Evolutionary conservation across 1,140 invertebrate genomes (phyloP), one percentile per base, ranked within the genome.

Genomic region (Gonioctena quinquepunctata): DNA sequence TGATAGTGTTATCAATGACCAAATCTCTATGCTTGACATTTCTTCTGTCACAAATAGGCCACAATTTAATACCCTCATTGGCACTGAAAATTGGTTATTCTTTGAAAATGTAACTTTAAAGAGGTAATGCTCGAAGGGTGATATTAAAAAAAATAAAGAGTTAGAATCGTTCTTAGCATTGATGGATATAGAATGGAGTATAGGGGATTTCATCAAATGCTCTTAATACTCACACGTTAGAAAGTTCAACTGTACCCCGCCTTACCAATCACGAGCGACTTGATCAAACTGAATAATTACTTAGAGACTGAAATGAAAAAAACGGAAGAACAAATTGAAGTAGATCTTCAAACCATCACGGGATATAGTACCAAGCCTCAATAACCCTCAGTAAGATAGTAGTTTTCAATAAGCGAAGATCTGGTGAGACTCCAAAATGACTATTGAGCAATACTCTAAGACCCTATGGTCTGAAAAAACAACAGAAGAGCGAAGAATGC

Each of bases 1-100:
- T 49, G 56, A 68, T 27, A 22, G 11, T 22, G 18, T 66, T 57
- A 50, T 57, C 18, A 27, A 16, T 21, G 50, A 66, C 65, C 16
- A 66, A 66, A 33, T 33, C 28, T 11, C n/a, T 33, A 11, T 33
- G 28, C 28, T 33, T 33, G 28, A 33, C 28, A 33, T 33, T 33
- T 33, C 28, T 33, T 33, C 28, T 33, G 28, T 33, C 28, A 33
- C 28, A 33, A 33, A 33, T 33, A 33, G 8, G 28, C 28, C 28
- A 33, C 28, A 33, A 33, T 33, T 33, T 33, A 33, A 33, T 33
- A 33, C 28, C 28, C n/a, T 33, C 28, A 33, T 33, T 33, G 28
- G 28, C 28, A 33, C 28, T 33, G 3, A 33, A 33, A 33, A 33
- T 33, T 33, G 28, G 28, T 33, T 33, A 33, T 33, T 33, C 28